These are phyloP conservation scores for Aptenodytes forsteri DNA, from an alignment of 2,113 vertebrate genomes.

Conservation along the genomic window DNA sequence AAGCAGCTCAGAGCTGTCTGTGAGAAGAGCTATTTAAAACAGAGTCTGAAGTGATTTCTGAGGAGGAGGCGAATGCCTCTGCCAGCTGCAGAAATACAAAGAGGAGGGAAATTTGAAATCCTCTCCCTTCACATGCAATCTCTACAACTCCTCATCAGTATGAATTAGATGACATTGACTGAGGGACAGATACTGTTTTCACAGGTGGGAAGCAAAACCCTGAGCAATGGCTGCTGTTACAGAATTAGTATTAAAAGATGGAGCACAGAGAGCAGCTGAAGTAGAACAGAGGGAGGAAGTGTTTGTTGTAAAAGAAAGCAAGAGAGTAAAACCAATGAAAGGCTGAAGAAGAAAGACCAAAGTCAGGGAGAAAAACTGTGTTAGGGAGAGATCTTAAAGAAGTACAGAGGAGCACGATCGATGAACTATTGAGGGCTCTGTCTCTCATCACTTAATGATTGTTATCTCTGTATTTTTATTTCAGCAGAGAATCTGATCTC, in stretches of 20 bases:
- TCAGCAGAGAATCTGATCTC: not conserved
- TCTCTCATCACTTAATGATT: not conserved
- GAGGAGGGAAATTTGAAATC: slow-evolving; percentile 57
- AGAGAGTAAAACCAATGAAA: not conserved
- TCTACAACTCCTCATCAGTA: not conserved
- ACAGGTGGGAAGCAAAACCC: not conserved
- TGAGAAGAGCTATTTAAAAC: not conserved
- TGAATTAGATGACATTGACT: not conserved
- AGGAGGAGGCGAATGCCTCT: not conserved
- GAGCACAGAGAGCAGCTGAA: not conserved
- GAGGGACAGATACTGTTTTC: not conserved
- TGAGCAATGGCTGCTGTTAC: not conserved
- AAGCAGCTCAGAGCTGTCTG: not conserved
- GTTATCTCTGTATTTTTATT: not conserved
- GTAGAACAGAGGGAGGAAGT: not conserved
- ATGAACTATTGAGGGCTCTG: not conserved
- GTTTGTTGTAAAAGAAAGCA: not conserved
- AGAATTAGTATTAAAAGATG: not conserved
- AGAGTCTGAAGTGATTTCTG: slow-evolving; percentile 7
- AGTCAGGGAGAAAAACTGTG: not conserved
- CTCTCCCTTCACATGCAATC: not conserved
- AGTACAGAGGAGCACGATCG: not conserved
- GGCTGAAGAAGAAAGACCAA: not conserved
- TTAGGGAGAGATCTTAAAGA: not conserved
- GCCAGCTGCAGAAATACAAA: slow-evolving; percentile 8